phyloP scores from a whole-genome alignment of 2,888 invertebrate species.

The Creontiades dilutus region DNA sequence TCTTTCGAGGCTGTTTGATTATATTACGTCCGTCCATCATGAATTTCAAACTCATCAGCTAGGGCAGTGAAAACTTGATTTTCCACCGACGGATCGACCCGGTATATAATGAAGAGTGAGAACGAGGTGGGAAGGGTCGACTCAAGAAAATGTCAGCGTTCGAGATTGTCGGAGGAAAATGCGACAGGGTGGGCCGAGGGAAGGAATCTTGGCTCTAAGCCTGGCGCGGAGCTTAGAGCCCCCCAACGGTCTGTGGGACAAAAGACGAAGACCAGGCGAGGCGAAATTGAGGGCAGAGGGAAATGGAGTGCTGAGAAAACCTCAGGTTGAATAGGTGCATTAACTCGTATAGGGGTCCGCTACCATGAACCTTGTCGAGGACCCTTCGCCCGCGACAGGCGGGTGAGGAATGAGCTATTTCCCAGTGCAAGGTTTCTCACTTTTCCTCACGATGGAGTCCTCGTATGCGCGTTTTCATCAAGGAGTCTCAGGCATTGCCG shows the following conservation, averaged over 20 bases:
- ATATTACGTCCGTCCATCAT: too few relatives aligned
- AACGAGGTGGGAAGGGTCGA: neutral
- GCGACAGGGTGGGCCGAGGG: neutral
- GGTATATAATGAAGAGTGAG: slow-evolving; percentile 29
- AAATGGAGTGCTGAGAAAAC: slow-evolving; percentile 26
- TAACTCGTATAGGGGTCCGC: slow-evolving; percentile 6
- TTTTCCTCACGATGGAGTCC: neutral
- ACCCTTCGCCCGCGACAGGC: neutral
- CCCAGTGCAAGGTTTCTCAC: slow-evolving; percentile 40
- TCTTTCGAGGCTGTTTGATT: too few relatives aligned
- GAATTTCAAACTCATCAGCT: too few relatives aligned
- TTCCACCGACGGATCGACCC: neutral
- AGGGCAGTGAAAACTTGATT: neutral
- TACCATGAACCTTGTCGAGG: neutral
- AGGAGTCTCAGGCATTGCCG: neutral
- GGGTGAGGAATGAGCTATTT: slow-evolving; percentile 26
- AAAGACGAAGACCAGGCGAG: slow-evolving; percentile 25
- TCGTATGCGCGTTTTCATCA: neutral
- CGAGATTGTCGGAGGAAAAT: slow-evolving; percentile 41
- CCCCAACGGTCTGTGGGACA: neutral
- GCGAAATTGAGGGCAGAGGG: slow-evolving; percentile 4
- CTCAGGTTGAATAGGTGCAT: slow-evolving; percentile 44
- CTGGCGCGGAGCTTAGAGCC: neutral
- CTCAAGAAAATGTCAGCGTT: slow-evolving; percentile 35
- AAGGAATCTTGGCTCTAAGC: slow-evolving; percentile 41